A percentile compares a stretch with the other conserved stretches of the same genome.
Conservation (phyloP, 2,797 vertebrate species). For the Periparus ater region DNA sequence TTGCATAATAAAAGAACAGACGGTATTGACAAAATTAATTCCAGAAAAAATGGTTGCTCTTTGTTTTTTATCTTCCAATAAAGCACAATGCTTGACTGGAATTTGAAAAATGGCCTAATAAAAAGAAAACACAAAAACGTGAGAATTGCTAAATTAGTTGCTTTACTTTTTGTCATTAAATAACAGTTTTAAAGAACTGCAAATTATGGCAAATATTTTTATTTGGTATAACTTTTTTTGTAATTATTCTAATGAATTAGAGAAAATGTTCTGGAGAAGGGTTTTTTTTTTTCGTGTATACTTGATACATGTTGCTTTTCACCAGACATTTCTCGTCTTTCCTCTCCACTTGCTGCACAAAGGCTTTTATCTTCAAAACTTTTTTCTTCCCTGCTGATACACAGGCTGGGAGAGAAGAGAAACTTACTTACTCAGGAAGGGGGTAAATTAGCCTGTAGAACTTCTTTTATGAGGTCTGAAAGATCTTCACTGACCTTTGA, state of each 20-base stretch:
- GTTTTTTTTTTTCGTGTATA: not conserved
- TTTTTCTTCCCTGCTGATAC: conserved; percentile 29
- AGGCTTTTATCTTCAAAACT: conserved; percentile 35
- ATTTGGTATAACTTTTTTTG: not conserved
- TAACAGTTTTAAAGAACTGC: not conserved
- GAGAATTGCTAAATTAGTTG: conserved; percentile 19
- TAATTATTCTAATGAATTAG: not conserved
- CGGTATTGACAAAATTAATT: conserved; percentile 73
- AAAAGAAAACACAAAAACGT: conserved; percentile 41
- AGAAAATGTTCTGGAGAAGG: not conserved
- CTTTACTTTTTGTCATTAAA: not conserved
- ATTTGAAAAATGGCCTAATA: conserved; percentile 57
- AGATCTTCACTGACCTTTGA: conserved; percentile 47
- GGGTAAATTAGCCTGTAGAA: conserved; percentile 49
- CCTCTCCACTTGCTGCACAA: not conserved
- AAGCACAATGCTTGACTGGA: conserved; percentile 58
- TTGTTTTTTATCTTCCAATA: conserved; percentile 64
- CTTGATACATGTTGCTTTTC: not conserved
- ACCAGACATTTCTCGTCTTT: not conserved
- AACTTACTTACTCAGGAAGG: conserved; percentile 39
- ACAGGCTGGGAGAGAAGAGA: conserved; percentile 17
- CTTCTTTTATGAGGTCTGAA: conserved; percentile 24
- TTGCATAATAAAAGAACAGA: conserved; percentile 74
- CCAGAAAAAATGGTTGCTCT: not conserved
- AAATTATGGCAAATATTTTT: not conserved